Conservation (phyloP, 53 echinoderm and acorn worm genomes). For the Holothuria leucospilota region DNA sequence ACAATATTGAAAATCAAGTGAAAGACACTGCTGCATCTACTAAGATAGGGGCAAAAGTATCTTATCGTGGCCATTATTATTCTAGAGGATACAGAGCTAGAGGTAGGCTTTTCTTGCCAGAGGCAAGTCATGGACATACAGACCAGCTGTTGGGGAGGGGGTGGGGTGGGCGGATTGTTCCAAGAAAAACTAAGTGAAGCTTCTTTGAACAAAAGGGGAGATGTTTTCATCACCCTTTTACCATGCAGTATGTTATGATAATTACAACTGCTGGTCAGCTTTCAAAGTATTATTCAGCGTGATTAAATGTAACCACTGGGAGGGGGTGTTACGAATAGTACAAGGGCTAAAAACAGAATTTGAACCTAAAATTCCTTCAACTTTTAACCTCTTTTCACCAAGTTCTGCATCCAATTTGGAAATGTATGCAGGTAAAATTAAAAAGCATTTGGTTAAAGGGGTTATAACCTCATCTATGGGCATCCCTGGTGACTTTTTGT, state of each 20-base stretch:
- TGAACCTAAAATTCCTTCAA: no score
- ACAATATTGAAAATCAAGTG: not conserved
- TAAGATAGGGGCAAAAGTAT: slow-evolving; percentile 1
- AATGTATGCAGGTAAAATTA: not conserved
- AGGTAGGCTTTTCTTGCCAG: not conserved
- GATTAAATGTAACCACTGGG: no score
- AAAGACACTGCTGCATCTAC: slow-evolving; percentile 5
- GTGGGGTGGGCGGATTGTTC: no score
- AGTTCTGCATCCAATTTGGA: no score
- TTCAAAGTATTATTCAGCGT: no score
- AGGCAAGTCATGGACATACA: not conserved
- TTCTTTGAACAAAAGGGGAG: not conserved
- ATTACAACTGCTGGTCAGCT: no score
- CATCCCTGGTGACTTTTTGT: not conserved
- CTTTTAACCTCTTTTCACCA: no score
- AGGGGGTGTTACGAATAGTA: no score
- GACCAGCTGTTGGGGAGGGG: not conserved
- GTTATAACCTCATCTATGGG: not conserved
- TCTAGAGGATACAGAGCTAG: not conserved
- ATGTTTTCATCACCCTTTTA: no score
- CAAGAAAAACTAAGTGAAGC: not conserved
- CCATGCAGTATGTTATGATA: no score
- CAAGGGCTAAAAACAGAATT: no score
- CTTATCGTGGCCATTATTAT: not conserved
- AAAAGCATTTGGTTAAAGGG: not conserved